These are phyloP conservation scores for Aleiodes alternator DNA, from an alignment of 2,888 invertebrate genomes.

Conservation along the genomic window DNA sequence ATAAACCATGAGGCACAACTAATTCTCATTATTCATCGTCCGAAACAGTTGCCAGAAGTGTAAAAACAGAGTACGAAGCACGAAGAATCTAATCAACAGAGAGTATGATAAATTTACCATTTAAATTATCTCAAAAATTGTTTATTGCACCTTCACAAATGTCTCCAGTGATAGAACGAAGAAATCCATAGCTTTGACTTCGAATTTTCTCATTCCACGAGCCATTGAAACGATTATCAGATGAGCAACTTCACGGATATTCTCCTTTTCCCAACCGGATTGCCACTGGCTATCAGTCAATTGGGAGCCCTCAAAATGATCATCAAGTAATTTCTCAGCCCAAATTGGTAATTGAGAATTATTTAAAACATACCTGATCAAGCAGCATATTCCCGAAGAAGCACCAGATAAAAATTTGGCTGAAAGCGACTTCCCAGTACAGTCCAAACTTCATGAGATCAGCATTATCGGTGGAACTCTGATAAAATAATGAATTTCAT, in stretches of 20 bases:
- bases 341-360: neutral
- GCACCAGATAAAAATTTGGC: constrained; percentile 63
- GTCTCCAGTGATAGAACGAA: constrained; percentile 62
- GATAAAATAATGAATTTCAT: neutral
- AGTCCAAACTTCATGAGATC: constrained; percentile 60
- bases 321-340: too few species aligned
- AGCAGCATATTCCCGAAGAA: neutral
- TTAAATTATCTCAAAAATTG: neutral
- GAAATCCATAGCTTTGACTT: constrained; percentile 60
- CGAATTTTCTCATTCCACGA: constrained; percentile 55
- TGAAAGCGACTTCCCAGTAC: constrained; percentile 62
- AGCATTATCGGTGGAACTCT: constrained; percentile 61
- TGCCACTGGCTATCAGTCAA: constrained; percentile 59
- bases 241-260: constrained; percentile 40
- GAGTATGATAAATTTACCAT: neutral
- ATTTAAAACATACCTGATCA: too few species aligned
- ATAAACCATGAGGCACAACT: too few species aligned
- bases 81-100: constrained; percentile 56
- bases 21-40: too few species aligned
- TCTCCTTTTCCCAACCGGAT: constrained; percentile 60
- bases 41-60: constrained; percentile 49
- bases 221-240: constrained; percentile 60
- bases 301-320: constrained; percentile 37
- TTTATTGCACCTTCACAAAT: constrained; percentile 56
- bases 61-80: constrained; percentile 63